These are phyloP conservation scores for Bombus huntii DNA, from an alignment of 1,140 invertebrate species.

Conservation along the genomic window DNA sequence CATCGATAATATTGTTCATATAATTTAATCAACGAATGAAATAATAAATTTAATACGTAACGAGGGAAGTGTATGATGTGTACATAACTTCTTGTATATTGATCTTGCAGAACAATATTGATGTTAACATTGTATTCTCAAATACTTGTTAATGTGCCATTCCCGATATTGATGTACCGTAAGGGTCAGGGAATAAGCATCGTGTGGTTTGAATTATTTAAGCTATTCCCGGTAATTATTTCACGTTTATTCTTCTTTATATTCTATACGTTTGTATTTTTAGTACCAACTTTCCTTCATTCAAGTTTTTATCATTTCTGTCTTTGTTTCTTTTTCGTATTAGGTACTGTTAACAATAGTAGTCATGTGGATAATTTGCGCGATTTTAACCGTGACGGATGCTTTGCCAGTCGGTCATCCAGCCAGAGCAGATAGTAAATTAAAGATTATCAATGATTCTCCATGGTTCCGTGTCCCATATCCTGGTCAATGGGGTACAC, in stretches of 20 bases:
- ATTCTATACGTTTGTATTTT: background rate
- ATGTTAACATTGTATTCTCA: slow-evolving; percentile 93
- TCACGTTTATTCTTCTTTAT: background rate
- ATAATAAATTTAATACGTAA: background rate
- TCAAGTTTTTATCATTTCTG: background rate
- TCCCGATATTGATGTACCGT: slow-evolving; percentile 86
- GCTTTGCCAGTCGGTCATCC: slow-evolving; percentile 87
- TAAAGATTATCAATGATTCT: slow-evolving; percentile 88
- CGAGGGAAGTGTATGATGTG: background rate
- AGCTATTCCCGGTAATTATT: slow-evolving; percentile 89
- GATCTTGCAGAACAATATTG: slow-evolving; percentile 88
- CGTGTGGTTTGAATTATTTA: slow-evolving; percentile 89
- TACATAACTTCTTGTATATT: background rate
- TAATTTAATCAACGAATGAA: background rate
- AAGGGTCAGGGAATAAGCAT: slow-evolving; percentile 84
- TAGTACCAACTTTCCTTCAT: background rate
- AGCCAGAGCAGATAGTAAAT: slow-evolving; percentile 90
- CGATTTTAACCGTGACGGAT: slow-evolving; percentile 88
- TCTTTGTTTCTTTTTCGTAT: background rate
- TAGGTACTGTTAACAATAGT: slow-evolving; percentile 92
- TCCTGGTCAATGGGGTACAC: slow-evolving; percentile 94
- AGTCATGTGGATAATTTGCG: slow-evolving; percentile 91
- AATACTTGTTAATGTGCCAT: slow-evolving; percentile 87
- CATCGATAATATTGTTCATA: background rate
- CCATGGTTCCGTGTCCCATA: slow-evolving; percentile 94